Evolutionary conservation across 2,888 invertebrate genomes (phyloP), one percentile per base, ranked within the genome.

Genomic region (Melangyna quadrimaculata): DNA sequence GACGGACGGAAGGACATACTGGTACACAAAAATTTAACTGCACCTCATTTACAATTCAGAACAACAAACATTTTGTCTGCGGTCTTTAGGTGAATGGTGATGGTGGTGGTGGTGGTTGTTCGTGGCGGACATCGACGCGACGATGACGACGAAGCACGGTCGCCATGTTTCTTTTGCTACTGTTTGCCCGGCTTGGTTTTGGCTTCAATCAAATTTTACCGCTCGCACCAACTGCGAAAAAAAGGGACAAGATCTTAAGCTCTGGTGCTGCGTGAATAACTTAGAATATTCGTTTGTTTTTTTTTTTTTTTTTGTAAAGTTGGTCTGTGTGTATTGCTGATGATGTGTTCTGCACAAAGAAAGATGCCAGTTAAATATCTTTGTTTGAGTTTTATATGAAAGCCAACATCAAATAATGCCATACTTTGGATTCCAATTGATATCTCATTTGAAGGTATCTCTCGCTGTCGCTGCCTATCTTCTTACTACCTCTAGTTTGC

Each of bases 351-450:
- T 10, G 17, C 55, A 51, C 7, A 59, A n/a, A 45, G 17, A 43
- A 43, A 43, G 55, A 72, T 78, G 72, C 67, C 72, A 40, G 32
- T 65, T 63, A 86, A 86, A 86, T 86, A 86, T 78, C 86, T 86
- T 70, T 81, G 81, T 81, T 86, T 86, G 81, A 81, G 81, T 77
- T 81, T 77, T 70, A 81, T 77, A 86, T 86, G 86, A 87, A 78
- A 74, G 78, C 78, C 57, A 88, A 87, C 87, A 87, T 88, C 88
- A 88, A 82, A 87, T 87, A 88, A 88, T 88, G 87, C 88, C 88
- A 88, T 88, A 88, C 87, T 87, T 83, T 78, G 87, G 87, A 88
- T 88, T 88, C 88, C 88, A 88, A 87, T 88, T 88, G 88, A 88
- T 88, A 88, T 88, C 88, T 88, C 87, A 88, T 88, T 88, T 87